Conservation (phyloP, 2,888 invertebrate genomes). For the Seira sanloemensis region DNA sequence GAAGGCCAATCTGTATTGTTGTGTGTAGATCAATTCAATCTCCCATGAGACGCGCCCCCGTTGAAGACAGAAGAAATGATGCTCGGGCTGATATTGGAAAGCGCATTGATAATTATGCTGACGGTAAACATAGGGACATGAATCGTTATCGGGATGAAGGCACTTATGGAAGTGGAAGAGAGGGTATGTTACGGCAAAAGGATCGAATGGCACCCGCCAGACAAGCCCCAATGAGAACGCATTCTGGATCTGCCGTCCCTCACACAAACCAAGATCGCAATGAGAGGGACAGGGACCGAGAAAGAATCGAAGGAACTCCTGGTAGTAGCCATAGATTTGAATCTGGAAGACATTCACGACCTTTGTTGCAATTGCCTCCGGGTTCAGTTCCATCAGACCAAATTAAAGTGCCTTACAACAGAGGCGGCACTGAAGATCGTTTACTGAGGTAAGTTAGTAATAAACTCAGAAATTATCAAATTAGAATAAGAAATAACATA, state of each 20-base stretch:
- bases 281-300: conserved; percentile 27
- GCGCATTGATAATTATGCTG: conserved; percentile 35
- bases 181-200: conserved; percentile 52
- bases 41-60: conserved; percentile 63
- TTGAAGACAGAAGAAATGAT: conserved; percentile 58
- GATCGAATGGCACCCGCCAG: conserved; percentile 71
- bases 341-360: conserved; percentile 27
- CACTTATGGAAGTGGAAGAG: conserved; percentile 30
- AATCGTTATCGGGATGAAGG: conserved; percentile 61
- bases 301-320: conserved; percentile 26
- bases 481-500: too few species aligned
- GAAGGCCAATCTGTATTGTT: not conserved
- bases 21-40: conserved; percentile 59
- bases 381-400: not conserved
- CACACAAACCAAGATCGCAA: conserved; percentile 45
- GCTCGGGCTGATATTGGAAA: conserved; percentile 35
- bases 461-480: not conserved
- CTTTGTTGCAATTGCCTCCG: conserved; percentile 35
- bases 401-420: conserved; percentile 18
- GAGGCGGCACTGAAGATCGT: conserved; percentile 32
- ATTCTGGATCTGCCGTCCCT: conserved; percentile 25
- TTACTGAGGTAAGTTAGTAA: conserved; percentile 24
- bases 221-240: conserved; percentile 26
- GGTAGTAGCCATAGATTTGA: conserved; percentile 29
- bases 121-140: conserved; percentile 41